These are phyloP conservation scores for Paratilapia polleni DNA, from an alignment of 2,113 vertebrate species.

Conservation along the genomic window DNA sequence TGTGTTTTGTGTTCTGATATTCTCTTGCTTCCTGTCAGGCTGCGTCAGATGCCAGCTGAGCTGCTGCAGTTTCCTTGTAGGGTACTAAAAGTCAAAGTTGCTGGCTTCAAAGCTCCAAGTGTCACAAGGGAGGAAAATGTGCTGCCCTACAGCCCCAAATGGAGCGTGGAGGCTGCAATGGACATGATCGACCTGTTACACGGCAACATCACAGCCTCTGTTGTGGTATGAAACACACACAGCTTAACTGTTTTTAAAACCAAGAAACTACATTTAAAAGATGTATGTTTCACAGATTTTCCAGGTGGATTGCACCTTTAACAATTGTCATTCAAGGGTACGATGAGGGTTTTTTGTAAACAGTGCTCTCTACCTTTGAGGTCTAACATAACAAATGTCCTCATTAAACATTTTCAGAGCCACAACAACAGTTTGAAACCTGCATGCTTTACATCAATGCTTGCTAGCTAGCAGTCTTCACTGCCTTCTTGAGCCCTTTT, in stretches of 20 bases:
- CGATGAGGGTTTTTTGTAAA: background rate
- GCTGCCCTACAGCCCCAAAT: slow-evolving; percentile 87
- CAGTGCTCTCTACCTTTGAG: background rate
- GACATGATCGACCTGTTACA: slow-evolving; percentile 86
- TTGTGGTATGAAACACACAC: slow-evolving; percentile 75
- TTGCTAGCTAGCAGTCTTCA: background rate
- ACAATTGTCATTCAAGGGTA: background rate
- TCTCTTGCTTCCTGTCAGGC: slow-evolving; percentile 71
- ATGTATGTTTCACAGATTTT: background rate
- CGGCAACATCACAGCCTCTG: slow-evolving; percentile 79
- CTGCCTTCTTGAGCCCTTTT: too few relatives aligned
- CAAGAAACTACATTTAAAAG: background rate
- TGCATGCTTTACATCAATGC: background rate
- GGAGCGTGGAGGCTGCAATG: slow-evolving; percentile 87
- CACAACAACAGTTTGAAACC: background rate
- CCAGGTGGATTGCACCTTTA: background rate
- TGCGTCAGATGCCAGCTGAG: slow-evolving; percentile 83
- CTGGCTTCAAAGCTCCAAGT: slow-evolving; percentile 85
- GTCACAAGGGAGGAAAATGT: slow-evolving; percentile 52
- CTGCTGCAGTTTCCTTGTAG: slow-evolving; percentile 83
- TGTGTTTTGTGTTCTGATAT: background rate
- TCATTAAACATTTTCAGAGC: background rate
- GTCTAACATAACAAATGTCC: background rate
- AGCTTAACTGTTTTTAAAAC: background rate
- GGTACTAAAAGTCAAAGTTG: slow-evolving; percentile 82